Percentiles rank a stretch among this genome's conserved stretches.
Conservation (phyloP, 2,888 invertebrate species). For the Orchesella flavescens region DNA sequence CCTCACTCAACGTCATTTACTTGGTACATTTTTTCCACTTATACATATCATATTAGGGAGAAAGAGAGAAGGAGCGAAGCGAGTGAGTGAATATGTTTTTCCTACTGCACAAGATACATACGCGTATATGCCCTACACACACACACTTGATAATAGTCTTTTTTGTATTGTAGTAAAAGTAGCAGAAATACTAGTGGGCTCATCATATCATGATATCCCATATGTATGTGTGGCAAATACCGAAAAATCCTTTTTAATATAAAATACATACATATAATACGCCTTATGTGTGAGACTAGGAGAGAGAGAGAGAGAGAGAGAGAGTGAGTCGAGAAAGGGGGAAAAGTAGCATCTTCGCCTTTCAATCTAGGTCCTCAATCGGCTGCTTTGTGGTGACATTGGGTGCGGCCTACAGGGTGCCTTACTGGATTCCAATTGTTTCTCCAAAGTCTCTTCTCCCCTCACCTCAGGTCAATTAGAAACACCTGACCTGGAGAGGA, state of each 20-base stretch:
- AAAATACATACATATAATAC: slow-evolving; percentile 17
- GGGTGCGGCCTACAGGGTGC: slow-evolving; percentile 46
- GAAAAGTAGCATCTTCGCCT: slow-evolving; percentile 6
- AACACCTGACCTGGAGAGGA: slow-evolving; percentile 41
- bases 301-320: background rate
- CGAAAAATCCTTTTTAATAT: slow-evolving; percentile 33
- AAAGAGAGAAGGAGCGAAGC: background rate
- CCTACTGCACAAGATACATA: background rate
- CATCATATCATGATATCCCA: background rate
- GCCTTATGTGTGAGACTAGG: slow-evolving; percentile 7
- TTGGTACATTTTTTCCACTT: slow-evolving; percentile 30
- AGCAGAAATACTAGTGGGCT: too few species aligned
- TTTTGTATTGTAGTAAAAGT: background rate
- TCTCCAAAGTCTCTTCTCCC: background rate
- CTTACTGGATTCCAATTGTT: background rate
- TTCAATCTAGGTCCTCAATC: slow-evolving; percentile 37
- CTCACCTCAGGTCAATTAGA: slow-evolving; percentile 37
- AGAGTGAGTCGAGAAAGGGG: slow-evolving; percentile 1
- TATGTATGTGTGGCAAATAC: slow-evolving; percentile 30
- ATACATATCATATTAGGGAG: slow-evolving; percentile 27
- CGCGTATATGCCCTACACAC: background rate
- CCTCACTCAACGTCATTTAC: slow-evolving; percentile 45
- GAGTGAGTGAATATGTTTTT: slow-evolving; percentile 1
- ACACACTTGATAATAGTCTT: slow-evolving; percentile 24
- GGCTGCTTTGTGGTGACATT: slow-evolving; percentile 37